These are phyloP conservation scores for Mystacides longicornis DNA, from an alignment of 2,888 invertebrate species.

Conservation along the genomic window DNA sequence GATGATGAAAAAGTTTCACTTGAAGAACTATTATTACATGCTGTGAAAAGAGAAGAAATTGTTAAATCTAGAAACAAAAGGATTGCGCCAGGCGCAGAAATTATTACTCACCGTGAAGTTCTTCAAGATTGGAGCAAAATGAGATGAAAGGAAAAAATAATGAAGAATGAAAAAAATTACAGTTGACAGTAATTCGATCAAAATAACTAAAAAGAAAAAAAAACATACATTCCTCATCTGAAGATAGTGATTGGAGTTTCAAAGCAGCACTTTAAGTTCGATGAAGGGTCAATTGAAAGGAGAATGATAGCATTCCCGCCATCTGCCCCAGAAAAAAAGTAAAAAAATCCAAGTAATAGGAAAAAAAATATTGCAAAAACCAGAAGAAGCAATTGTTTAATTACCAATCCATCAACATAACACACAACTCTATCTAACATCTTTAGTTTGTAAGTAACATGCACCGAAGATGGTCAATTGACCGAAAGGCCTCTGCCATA, in stretches of 20 bases:
- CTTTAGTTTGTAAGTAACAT: too few relatives aligned
- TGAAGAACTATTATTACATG: not conserved
- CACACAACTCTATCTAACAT: too few relatives aligned
- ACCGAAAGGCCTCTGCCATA: too few relatives aligned
- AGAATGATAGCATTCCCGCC: too few relatives aligned
- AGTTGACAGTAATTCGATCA: not conserved
- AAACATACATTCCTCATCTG: not conserved
- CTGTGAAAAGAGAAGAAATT: constrained; percentile 3
- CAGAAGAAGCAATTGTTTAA: too few relatives aligned
- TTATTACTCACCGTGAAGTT: constrained; percentile 1
- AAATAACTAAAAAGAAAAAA: not conserved
- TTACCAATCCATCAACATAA: too few relatives aligned
- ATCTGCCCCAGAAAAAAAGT: too few relatives aligned
- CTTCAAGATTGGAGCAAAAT: constrained; percentile 4
- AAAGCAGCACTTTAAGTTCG: too few relatives aligned
- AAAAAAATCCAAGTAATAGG: too few relatives aligned
- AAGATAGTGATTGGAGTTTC: constrained; percentile 2
- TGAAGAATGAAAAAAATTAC: not conserved
- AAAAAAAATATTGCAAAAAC: too few relatives aligned
- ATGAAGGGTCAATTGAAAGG: too few relatives aligned
- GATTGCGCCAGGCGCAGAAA: constrained; percentile 3
- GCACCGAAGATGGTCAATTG: too few relatives aligned
- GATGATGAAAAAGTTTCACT: constrained; percentile 1
- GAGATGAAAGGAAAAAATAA: not conserved
- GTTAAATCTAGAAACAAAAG: not conserved